phyloP scores from a whole-genome alignment of 2,797 vertebrate genomes.

The Merluccius polli region DNA sequence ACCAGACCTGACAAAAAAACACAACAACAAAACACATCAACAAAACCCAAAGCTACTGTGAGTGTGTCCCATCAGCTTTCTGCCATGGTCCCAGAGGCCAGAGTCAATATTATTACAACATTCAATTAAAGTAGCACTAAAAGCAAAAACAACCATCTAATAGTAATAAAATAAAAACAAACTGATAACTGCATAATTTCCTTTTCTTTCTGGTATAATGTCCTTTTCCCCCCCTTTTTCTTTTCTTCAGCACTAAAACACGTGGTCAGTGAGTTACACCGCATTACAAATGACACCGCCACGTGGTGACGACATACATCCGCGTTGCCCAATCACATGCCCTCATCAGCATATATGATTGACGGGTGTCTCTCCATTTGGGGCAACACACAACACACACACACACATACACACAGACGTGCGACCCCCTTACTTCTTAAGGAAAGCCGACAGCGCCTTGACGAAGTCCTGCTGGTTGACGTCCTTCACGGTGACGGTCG shows the following conservation, averaged over 20 bases:
- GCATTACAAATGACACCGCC: not conserved
- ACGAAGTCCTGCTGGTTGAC: conserved; percentile 98
- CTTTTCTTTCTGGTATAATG: not conserved
- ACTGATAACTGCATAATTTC: not conserved
- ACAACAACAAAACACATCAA: no score
- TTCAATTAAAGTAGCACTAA: not conserved
- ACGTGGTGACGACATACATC: not conserved
- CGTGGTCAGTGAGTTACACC: not conserved
- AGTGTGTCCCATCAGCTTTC: not conserved
- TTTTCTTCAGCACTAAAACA: not conserved
- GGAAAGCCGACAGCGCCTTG: conserved; percentile 86
- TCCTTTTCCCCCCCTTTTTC: no score
- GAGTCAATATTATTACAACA: not conserved
- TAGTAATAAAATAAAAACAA: not conserved
- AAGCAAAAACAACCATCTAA: not conserved
- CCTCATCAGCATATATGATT: not conserved
- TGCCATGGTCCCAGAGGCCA: not conserved
- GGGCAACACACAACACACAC: not conserved
- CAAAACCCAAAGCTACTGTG: no score
- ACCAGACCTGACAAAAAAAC: conserved; percentile 76
- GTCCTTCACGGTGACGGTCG: conserved; percentile 92
- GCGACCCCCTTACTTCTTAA: conserved; percentile 82
- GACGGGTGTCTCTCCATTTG: not conserved
- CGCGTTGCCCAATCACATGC: not conserved
- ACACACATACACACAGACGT: not conserved